Evolutionary conservation across 2,113 vertebrate species (phyloP), one percentile per base, ranked within the genome.

Genomic region (Okapia johnstoni): DNA sequence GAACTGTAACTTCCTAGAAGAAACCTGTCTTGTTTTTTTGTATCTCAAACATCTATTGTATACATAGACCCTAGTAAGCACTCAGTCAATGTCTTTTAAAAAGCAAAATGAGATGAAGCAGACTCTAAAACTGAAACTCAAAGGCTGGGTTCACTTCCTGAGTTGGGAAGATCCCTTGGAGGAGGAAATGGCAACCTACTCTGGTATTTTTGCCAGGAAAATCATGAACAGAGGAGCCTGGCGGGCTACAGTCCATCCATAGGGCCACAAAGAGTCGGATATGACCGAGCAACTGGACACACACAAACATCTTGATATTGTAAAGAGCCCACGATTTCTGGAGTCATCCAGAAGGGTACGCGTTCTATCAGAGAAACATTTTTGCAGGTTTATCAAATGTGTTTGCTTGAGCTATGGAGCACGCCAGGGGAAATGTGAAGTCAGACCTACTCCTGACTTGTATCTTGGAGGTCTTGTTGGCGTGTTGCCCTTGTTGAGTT

Each of bases 371-470:
- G 83, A 46, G 83, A 80, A 80, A 19, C 1, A 19, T 43, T n/a
- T 66, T 40, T 93, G 50, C 88, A 33, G 85, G n/a, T 28, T 6
- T 55, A 33, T 77, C 14, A 6, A 7, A 7, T 4, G 5, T 36
- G 66, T 36, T 54, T 70, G n/a, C 23, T 79, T 0, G 14, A 46
- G 48, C 14, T 0, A 1, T 43, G 2, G 26, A 10, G 21, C 25
- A 1, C 0, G 2, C 19, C 3, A 4, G 48, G 73, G 11, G n/a
- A 26, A 15, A 19, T 1, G 15, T 15, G 55, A 57, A 52, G 33
- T 17, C 25, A 19, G 76, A 28, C 2, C 14, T 25, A 6, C 33
- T 54, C 16, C 43, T 54, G 9, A 0, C 12, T 58, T 15, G n/a
- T 21, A 25, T 66, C 57, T 83, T 26, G 7, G 40, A 5, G 33